Evolutionary conservation across 2,113 vertebrate species (phyloP).

Genomic region (Oryctolagus cuniculus): DNA sequence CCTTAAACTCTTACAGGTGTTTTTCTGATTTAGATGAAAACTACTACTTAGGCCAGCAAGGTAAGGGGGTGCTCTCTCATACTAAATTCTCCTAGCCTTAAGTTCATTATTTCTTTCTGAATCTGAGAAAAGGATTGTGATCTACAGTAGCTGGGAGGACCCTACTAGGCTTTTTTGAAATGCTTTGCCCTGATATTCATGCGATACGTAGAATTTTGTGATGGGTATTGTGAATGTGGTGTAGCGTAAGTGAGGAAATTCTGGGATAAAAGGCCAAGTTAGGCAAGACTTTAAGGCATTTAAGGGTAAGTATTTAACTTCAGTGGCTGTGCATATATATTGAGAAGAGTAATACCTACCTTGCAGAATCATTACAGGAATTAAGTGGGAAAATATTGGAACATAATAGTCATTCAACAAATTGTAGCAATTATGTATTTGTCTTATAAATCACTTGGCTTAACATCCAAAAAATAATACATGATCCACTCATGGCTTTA

Average conservation of each 20-base stretch:
- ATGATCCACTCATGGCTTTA: background rate
- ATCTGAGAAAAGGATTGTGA: background rate
- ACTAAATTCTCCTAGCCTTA: background rate
- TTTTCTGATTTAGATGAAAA: slow-evolving; percentile 24
- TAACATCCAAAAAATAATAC: background rate
- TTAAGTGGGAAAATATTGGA: slow-evolving; percentile 14
- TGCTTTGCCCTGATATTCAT: background rate
- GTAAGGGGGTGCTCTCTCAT: background rate
- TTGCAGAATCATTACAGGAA: background rate
- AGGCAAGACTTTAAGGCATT: background rate
- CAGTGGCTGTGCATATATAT: background rate
- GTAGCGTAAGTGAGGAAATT: background rate
- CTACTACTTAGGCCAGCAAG: background rate
- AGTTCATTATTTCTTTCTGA: background rate
- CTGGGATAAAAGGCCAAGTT: background rate
- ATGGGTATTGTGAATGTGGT: background rate
- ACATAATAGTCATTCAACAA: background rate
- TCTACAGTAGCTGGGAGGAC: background rate
- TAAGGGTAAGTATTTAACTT: background rate
- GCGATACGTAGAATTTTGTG: background rate
- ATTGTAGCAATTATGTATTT: background rate
- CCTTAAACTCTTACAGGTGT: background rate
- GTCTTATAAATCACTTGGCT: background rate
- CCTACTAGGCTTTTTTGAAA: background rate
- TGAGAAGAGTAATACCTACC: background rate